phyloP scores from a whole-genome alignment of 2,113 vertebrate species.

The Spheniscus mendiculus region DNA sequence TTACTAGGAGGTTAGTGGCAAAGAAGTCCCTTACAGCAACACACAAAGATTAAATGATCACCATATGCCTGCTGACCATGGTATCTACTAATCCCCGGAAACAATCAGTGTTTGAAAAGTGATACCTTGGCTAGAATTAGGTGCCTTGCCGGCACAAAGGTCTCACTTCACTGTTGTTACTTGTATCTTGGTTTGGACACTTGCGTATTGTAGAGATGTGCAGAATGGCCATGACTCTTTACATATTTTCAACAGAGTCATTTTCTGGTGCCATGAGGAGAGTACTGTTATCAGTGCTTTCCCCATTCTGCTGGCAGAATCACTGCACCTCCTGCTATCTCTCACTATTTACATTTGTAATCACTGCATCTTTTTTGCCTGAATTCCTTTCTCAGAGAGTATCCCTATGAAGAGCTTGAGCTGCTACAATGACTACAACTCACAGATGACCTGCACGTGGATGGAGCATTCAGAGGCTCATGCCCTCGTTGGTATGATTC shows the following conservation, averaged over 20 bases:
- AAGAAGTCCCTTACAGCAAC: background rate
- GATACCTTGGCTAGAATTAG: background rate
- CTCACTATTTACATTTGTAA: background rate
- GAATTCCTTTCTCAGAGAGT: slow-evolving; percentile 53
- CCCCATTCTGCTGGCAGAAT: background rate
- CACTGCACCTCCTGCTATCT: background rate
- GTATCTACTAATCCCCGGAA: background rate
- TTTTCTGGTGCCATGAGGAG: background rate
- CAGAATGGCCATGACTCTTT: background rate
- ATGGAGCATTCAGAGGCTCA: background rate
- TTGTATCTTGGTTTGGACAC: background rate
- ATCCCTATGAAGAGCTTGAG: slow-evolving; percentile 68
- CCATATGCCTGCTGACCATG: background rate
- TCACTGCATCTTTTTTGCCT: background rate
- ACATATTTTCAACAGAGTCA: background rate
- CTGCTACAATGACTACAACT: slow-evolving; percentile 77
- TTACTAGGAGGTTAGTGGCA: background rate
- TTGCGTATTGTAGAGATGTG: background rate
- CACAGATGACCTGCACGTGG: slow-evolving; percentile 74
- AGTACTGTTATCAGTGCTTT: background rate
- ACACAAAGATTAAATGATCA: background rate
- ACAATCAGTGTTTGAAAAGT: background rate
- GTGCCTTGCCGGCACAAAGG: background rate
- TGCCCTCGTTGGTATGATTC: slow-evolving; percentile 54
- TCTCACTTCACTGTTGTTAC: background rate